A percentile compares a stretch with the other conserved stretches of the same genome.
Evolutionary conservation across 92 coral and sea anemone genomes (phyloP).

Genomic region (Actinernus sp.): DNA sequence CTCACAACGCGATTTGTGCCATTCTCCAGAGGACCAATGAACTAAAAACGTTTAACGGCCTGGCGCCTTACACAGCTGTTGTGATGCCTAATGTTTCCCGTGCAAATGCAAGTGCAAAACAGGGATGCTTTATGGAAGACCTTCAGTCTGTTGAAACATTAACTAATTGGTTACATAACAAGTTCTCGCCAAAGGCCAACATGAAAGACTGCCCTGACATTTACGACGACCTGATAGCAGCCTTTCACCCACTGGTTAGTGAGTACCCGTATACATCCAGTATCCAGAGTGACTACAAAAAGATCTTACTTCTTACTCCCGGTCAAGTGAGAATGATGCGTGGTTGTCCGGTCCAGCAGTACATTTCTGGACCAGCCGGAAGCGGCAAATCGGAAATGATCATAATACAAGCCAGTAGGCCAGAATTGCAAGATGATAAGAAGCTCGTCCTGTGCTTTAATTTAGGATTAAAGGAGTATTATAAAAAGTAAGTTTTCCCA

Average conservation of each 20-base stretch:
- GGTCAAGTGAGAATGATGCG: slow-evolving; percentile 1
- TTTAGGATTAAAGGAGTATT: no score
- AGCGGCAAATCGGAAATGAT: no score
- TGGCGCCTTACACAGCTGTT: no score
- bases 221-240: not conserved
- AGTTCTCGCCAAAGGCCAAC: not conserved
- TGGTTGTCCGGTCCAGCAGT: no score
- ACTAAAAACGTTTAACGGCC: no score
- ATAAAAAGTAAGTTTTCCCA: no score
- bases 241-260: slow-evolving; percentile 3
- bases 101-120: not conserved
- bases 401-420: no score
- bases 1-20: no score
- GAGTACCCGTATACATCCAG: not conserved
- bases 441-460: no score
- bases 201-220: not conserved
- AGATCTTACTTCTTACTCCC: slow-evolving; percentile 6
- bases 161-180: slow-evolving; percentile 1
- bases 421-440: no score
- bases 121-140: slow-evolving; percentile 12
- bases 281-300: not conserved
- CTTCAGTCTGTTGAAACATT: not conserved
- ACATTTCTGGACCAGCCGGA: no score
- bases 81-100: not conserved
- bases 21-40: no score